These are phyloP conservation scores for Psylliodes chrysocephalus DNA, from an alignment of 2,888 invertebrate genomes.

Conservation along the genomic window DNA sequence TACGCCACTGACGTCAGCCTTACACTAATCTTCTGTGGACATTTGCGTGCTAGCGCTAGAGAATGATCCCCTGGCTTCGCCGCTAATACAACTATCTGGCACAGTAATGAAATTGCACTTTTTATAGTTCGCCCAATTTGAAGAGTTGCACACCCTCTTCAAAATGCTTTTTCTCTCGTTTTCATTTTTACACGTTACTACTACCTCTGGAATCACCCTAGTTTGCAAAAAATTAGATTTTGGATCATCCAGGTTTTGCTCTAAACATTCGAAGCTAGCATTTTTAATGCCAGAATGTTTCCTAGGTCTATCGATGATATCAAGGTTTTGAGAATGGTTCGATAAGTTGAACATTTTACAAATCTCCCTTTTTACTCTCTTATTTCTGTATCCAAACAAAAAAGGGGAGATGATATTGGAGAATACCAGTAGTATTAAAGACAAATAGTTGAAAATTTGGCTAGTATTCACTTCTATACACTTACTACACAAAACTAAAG, in stretches of 20 bases:
- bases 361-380: slow-evolving; percentile 71
- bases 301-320: slow-evolving; percentile 32
- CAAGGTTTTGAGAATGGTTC: slow-evolving; percentile 31
- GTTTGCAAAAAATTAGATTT: slow-evolving; percentile 40
- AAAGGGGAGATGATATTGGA: slow-evolving; percentile 77
- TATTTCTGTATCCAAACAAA: slow-evolving; percentile 80
- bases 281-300: slow-evolving; percentile 31
- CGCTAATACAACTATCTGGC: slow-evolving; percentile 60
- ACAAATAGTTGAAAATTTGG: slow-evolving; percentile 66
- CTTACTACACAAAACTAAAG: slow-evolving; percentile 57
- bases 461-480: slow-evolving; percentile 56
- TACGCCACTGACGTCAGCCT: too few species aligned
- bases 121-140: slow-evolving; percentile 57
- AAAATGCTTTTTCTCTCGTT: slow-evolving; percentile 60
- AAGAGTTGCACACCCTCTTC: slow-evolving; percentile 59
- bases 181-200: slow-evolving; percentile 58
- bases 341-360: slow-evolving; percentile 64
- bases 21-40: slow-evolving; percentile 57
- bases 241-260: slow-evolving; percentile 38
- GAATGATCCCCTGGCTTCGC: slow-evolving; percentile 61
- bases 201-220: slow-evolving; percentile 55
- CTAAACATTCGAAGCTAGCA: slow-evolving; percentile 43
- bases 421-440: slow-evolving; percentile 70
- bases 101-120: slow-evolving; percentile 62
- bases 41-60: slow-evolving; percentile 64